phyloP scores from a whole-genome alignment of 2,888 invertebrate species.

The Drosophila mimetica region DNA sequence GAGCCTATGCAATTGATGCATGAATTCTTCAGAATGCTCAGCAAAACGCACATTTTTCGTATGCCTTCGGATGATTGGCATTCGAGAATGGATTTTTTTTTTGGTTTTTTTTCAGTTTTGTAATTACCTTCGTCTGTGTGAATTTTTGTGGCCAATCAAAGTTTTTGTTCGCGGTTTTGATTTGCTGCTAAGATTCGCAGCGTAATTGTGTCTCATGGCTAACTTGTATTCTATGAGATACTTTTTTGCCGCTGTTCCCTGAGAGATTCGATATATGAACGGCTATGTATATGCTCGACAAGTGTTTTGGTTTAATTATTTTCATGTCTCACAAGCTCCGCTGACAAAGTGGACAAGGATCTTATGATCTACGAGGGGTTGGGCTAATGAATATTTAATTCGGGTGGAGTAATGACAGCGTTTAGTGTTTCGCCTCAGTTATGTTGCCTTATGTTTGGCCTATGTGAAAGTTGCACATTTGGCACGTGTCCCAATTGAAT shows the following conservation, averaged over 20 bases:
- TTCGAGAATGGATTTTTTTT: slow-evolving; percentile 39
- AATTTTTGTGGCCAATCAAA: slow-evolving; percentile 80
- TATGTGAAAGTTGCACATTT: slow-evolving; percentile 61
- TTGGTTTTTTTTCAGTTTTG: slow-evolving; percentile 53
- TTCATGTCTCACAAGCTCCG: slow-evolving; percentile 67
- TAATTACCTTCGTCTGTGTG: slow-evolving; percentile 77
- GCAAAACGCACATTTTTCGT: slow-evolving; percentile 69
- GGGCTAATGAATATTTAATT: slow-evolving; percentile 59
- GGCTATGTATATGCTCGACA: slow-evolving; percentile 70
- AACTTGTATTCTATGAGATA: slow-evolving; percentile 79
- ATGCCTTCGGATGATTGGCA: slow-evolving; percentile 59
- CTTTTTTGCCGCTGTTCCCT: slow-evolving; percentile 38
- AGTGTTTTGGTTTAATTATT: slow-evolving; percentile 73
- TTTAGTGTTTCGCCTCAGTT: slow-evolving; percentile 11
- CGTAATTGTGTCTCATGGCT: slow-evolving; percentile 78
- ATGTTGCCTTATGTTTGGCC: slow-evolving; percentile 22
- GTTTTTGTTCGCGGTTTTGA: slow-evolving; percentile 80
- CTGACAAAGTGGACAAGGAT: slow-evolving; percentile 78
- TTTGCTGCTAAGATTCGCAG: slow-evolving; percentile 72
- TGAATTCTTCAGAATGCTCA: slow-evolving; percentile 52
- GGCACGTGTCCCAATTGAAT: slow-evolving; percentile 63
- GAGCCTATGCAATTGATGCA: slow-evolving; percentile 74
- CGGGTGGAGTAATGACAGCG: slow-evolving; percentile 34
- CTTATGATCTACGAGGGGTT: slow-evolving; percentile 43
- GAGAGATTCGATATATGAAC: slow-evolving; percentile 48